Conservation (phyloP, 2,888 invertebrate genomes). For the Pomacea canaliculata region DNA sequence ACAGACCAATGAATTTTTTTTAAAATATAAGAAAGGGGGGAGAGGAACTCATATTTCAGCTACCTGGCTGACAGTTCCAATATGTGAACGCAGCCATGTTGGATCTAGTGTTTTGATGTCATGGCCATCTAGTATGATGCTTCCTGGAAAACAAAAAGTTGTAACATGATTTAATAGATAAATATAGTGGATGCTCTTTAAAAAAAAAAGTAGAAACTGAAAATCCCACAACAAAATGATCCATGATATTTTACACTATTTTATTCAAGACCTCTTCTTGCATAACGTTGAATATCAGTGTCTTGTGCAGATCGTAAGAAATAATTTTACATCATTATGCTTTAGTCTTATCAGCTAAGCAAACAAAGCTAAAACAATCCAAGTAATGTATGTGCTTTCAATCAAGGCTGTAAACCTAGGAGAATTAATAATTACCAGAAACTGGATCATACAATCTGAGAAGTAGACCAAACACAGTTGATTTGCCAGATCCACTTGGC, state of each 20-base stretch:
- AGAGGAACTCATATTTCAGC: not conserved
- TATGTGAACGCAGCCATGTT: conserved; percentile 85
- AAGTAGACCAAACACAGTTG: conserved; percentile 87
- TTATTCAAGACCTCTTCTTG: too few species aligned
- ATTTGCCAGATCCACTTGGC: conserved; percentile 94
- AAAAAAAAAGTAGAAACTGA: too few species aligned
- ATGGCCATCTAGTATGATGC: conserved; percentile 81
- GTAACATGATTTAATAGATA: too few species aligned
- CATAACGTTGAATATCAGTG: too few species aligned
- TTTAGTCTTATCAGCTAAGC: too few species aligned
- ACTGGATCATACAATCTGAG: conserved; percentile 87
- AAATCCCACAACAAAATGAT: too few species aligned
- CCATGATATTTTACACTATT: too few species aligned
- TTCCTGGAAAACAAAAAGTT: conserved; percentile 71
- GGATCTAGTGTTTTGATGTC: conserved; percentile 84
- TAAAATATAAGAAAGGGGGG: too few species aligned
- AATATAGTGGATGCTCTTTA: too few species aligned
- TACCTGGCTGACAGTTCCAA: conserved; percentile 91
- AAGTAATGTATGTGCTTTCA: not conserved
- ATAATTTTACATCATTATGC: too few species aligned
- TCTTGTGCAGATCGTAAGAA: too few species aligned
- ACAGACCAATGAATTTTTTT: not conserved
- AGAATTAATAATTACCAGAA: conserved; percentile 50
- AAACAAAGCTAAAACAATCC: not conserved
- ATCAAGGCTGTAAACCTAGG: not conserved